Evolutionary conservation across 2,113 vertebrate genomes (phyloP), one percentile per base, ranked within the genome.

Genomic region (Bos javanicus): DNA sequence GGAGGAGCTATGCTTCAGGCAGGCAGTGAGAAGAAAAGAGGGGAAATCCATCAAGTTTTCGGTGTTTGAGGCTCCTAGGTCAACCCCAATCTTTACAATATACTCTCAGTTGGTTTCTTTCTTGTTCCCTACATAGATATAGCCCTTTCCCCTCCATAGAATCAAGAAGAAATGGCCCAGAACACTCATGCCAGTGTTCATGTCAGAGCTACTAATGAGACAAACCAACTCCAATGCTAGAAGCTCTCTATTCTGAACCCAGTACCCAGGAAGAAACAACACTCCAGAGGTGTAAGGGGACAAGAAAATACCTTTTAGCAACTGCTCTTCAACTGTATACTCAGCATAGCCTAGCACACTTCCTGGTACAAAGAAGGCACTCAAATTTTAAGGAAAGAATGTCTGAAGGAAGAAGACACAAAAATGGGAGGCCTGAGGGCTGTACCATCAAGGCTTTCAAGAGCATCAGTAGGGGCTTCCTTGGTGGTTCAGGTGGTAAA

Each of bases 171-270:
- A 97, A 90, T 7, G 21, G 11, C 23, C 57, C 57, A 82, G 64
- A 95, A 52, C 50, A 83, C 13, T 36, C 48, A 93, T 39, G 33
- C 23, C 23, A 91, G 39, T 82, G 60, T 90, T 97, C 43, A 76
- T 67, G 30, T 91, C 33, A 36, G 19, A 67, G 36, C 25, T 80
- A 97, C 71, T 96, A 90, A 87, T 86, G 76, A 81, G 97, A 80
- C 33, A 86, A 94, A 80, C 62, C 57, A 97, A 85, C 28, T 88
- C 46, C 28, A 87, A 84, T 39, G 43, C 62, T 67, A 83, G 54
- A 96, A 97, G 92, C 39, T 93, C 50, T 94, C 50, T 33, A 88
- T 88, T 90, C 48, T 91, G 82, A 97, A 88, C 43, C 87, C 33
- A 89, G 54, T 50, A 97, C 17, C 33, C 48, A 67, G 26, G n/a